A percentile compares a stretch with the other conserved stretches of the same genome.
phyloP scores from a whole-genome alignment of 2,113 vertebrate species.

The Alexandromys fortis region DNA sequence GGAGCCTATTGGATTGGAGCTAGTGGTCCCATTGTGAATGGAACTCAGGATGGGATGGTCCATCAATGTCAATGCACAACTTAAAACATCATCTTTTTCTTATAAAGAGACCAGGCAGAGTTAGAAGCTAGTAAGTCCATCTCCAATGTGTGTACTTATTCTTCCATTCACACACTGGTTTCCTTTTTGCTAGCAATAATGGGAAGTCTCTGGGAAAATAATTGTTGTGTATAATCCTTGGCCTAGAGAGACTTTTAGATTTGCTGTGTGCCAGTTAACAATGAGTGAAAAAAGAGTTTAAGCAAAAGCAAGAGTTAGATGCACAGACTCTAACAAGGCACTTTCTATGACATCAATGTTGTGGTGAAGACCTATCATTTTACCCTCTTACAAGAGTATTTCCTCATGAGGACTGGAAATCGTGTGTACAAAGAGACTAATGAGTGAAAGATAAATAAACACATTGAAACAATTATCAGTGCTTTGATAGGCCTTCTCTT shows the following conservation, averaged over 20 bases:
- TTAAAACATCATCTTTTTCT: fast-evolving
- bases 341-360: background rate
- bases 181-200: background rate
- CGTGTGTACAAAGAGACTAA: fast-evolving
- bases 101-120: background rate
- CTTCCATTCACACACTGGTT: background rate
- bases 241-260: background rate
- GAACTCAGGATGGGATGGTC: background rate
- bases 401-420: background rate
- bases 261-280: background rate
- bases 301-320: background rate
- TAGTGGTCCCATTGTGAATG: background rate
- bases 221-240: background rate
- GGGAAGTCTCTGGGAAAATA: background rate
- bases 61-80: fast-evolving
- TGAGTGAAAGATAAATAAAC: background rate
- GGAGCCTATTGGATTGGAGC: background rate
- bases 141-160: background rate
- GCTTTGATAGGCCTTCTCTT: background rate
- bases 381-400: background rate
- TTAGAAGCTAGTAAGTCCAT: background rate
- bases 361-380: background rate
- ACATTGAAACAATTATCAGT: no score
- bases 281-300: background rate
- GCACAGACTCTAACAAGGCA: no score